Conservation (phyloP, 1,140 invertebrate genomes). For the Mylabris phalerata region DNA sequence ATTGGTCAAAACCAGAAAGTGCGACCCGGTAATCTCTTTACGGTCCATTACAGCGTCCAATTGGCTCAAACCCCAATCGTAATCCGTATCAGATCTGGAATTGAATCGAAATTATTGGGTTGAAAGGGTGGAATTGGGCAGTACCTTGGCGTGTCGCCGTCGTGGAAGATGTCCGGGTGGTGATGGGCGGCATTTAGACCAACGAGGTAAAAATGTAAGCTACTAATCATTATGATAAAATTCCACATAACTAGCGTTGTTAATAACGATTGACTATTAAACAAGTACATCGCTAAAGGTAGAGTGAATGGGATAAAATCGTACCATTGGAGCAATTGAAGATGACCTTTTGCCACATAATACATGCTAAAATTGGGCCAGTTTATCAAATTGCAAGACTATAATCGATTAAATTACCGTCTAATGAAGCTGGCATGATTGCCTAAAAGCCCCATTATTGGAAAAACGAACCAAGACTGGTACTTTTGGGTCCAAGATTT, state of each 20-base stretch:
- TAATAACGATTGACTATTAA: slow-evolving; percentile 35
- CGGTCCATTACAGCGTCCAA: slow-evolving; percentile 69
- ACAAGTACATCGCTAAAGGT: slow-evolving; percentile 48
- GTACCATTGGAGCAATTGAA: slow-evolving; percentile 9
- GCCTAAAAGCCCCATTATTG: slow-evolving; percentile 45
- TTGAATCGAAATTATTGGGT: background rate
- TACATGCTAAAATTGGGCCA: slow-evolving; percentile 11
- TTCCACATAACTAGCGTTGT: slow-evolving; percentile 50
- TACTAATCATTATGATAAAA: slow-evolving; percentile 49
- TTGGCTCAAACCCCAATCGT: slow-evolving; percentile 73
- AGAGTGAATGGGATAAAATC: slow-evolving; percentile 48
- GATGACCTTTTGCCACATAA: slow-evolving; percentile 10
- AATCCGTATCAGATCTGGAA: background rate
- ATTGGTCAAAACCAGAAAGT: slow-evolving; percentile 59
- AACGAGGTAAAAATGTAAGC: slow-evolving; percentile 55
- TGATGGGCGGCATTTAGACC: slow-evolving; percentile 71
- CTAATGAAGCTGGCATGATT: slow-evolving; percentile 42
- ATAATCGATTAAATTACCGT: slow-evolving; percentile 40
- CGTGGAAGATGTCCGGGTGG: slow-evolving; percentile 72
- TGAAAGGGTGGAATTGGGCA: background rate
- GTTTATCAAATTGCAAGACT: too few relatives aligned
- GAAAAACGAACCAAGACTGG: slow-evolving; percentile 45
- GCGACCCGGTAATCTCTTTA: slow-evolving; percentile 59
- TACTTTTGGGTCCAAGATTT: slow-evolving; percentile 44
- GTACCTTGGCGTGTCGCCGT: slow-evolving; percentile 60